Evolutionary conservation across 2,797 vertebrate genomes (phyloP).

Genomic region (Psittacula echo): DNA sequence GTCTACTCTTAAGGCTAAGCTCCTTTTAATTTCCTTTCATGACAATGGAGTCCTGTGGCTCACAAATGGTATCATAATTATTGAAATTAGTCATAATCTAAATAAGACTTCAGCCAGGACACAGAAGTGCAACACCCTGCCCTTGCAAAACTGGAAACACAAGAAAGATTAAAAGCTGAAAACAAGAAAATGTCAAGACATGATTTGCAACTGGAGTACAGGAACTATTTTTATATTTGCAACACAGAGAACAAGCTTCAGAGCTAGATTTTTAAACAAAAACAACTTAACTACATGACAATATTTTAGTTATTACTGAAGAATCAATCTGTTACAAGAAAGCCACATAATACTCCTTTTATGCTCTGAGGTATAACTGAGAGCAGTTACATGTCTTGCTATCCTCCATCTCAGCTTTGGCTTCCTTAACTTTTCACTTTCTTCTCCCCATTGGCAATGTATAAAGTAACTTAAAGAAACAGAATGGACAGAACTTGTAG

Average conservation of each 20-base stretch:
- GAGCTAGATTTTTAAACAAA: background rate
- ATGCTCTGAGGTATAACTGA: background rate
- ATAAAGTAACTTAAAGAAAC: background rate
- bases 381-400: background rate
- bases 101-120: constrained; percentile 11
- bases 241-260: background rate
- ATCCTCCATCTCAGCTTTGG: background rate
- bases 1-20: background rate
- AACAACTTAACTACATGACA: background rate
- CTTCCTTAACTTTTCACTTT: background rate
- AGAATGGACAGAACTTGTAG: background rate
- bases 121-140: background rate
- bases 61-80: background rate
- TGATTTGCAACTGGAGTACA: background rate
- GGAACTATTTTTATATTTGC: background rate
- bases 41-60: background rate
- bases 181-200: background rate
- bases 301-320: background rate
- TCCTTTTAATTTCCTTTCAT: background rate
- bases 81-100: constrained; percentile 8
- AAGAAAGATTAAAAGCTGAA: background rate
- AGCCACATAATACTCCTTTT: background rate
- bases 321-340: background rate
- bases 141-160: constrained; percentile 34
- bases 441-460: background rate